Evolutionary conservation across 2,113 vertebrate genomes (phyloP).

Genomic region (Penelope pileata): DNA sequence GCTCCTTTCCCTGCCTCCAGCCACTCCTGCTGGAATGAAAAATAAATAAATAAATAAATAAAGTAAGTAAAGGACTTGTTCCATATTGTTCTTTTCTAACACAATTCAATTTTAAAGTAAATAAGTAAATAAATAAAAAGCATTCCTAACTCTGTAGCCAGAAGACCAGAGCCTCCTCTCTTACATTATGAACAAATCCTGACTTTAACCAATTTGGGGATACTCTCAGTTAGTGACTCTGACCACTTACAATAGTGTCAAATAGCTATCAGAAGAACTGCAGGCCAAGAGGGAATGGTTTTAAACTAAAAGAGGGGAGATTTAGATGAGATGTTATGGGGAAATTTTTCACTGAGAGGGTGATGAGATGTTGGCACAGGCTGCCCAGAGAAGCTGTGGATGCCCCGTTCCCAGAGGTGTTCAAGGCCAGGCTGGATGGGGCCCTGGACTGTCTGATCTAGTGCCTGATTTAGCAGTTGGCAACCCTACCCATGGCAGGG

Average conservation of each 20-base stretch:
- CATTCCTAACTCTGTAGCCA: not conserved
- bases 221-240: not conserved
- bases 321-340: too few species aligned
- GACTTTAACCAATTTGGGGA: not conserved
- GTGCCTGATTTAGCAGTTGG: too few species aligned
- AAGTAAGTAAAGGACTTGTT: not conserved
- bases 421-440: too few species aligned
- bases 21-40: not conserved
- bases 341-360: too few species aligned
- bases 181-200: not conserved
- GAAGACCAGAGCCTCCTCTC: not conserved
- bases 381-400: too few species aligned
- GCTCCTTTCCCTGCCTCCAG: not conserved
- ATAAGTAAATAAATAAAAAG: not conserved
- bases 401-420: too few species aligned
- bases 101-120: not conserved
- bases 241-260: not conserved
- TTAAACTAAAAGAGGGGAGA: too few species aligned
- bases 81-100: not conserved
- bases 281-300: too few species aligned
- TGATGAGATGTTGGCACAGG: too few species aligned
- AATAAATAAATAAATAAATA: not conserved
- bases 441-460: too few species aligned
- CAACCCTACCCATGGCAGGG: too few species aligned
- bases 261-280: not conserved